These are phyloP conservation scores for Synanthedon myopaeformis DNA, from an alignment of 2,888 invertebrate species.

Conservation along the genomic window DNA sequence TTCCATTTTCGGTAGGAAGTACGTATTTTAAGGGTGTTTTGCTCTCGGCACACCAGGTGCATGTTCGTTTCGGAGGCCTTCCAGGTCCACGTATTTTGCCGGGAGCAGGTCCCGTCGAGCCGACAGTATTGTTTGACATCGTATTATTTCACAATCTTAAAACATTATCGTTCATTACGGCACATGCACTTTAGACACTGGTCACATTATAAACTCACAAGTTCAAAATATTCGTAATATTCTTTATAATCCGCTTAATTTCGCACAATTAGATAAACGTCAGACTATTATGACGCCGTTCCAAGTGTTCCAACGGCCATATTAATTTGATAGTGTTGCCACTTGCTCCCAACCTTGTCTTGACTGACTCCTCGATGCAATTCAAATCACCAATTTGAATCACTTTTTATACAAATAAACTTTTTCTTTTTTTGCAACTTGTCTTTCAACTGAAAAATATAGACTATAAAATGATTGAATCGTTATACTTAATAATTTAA, in stretches of 20 bases:
- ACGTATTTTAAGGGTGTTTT: constrained; percentile 88
- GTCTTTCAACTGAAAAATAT: too few relatives aligned
- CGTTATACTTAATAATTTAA: too few relatives aligned
- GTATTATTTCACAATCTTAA: constrained; percentile 30
- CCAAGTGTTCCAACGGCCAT: constrained; percentile 56
- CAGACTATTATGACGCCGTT: constrained; percentile 64
- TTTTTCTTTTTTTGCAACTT: too few relatives aligned
- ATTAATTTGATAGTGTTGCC: constrained; percentile 23
- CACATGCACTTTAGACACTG: constrained; percentile 10
- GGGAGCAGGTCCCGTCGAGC: constrained; percentile 66
- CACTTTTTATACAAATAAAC: too few relatives aligned
- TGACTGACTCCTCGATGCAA: too few relatives aligned
- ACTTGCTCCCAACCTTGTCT: not conserved
- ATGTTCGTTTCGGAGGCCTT: constrained; percentile 84
- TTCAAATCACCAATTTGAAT: too few relatives aligned
- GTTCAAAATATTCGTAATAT: constrained; percentile 8
- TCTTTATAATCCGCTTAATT: constrained; percentile 17
- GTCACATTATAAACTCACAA: constrained; percentile 37
- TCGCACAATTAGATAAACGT: constrained; percentile 58
- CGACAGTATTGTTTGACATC: constrained; percentile 66
- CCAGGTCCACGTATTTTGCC: constrained; percentile 78
- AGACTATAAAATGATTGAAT: too few relatives aligned
- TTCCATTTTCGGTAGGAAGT: constrained; percentile 87
- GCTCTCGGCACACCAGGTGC: constrained; percentile 89
- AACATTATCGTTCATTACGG: constrained; percentile 29